phyloP scores from a whole-genome alignment of 2,888 invertebrate species.

The Leucoma salicis region DNA sequence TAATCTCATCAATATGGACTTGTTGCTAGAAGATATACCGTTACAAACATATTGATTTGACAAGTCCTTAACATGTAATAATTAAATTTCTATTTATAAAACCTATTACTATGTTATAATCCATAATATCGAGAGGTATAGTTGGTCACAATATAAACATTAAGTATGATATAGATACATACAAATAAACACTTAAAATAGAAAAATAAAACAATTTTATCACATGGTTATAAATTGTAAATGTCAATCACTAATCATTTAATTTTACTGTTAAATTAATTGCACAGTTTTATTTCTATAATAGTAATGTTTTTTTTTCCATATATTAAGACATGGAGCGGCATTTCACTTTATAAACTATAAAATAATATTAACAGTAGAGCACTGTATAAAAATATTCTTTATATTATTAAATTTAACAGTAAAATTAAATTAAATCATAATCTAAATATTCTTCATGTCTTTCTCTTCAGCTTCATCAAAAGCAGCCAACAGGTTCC shows the following conservation, averaged over 20 bases:
- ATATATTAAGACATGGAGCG: too few relatives aligned
- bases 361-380: too few relatives aligned
- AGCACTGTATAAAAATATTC: too few relatives aligned
- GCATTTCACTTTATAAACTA: too few relatives aligned
- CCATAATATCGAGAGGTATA: conserved; percentile 46
- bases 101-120: conserved; percentile 25
- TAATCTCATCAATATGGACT: too few relatives aligned
- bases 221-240: conserved; percentile 43
- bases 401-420: not conserved
- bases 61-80: conserved; percentile 4
- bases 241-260: not conserved
- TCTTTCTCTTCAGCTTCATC: conserved; percentile 62
- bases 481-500: conserved; percentile 80
- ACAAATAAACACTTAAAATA: conserved; percentile 33
- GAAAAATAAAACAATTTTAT: conserved; percentile 47
- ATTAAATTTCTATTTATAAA: conserved; percentile 10
- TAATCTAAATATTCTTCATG: conserved; percentile 33
- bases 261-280: conserved; percentile 18
- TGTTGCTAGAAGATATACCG: too few relatives aligned
- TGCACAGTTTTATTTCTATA: too few relatives aligned
- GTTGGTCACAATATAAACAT: conserved; percentile 43
- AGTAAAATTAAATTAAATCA: not conserved
- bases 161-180: conserved; percentile 31
- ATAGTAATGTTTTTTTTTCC: too few relatives aligned
- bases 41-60: too few relatives aligned